phyloP scores from a whole-genome alignment of 2,113 vertebrate species.

The Channa argus region DNA sequence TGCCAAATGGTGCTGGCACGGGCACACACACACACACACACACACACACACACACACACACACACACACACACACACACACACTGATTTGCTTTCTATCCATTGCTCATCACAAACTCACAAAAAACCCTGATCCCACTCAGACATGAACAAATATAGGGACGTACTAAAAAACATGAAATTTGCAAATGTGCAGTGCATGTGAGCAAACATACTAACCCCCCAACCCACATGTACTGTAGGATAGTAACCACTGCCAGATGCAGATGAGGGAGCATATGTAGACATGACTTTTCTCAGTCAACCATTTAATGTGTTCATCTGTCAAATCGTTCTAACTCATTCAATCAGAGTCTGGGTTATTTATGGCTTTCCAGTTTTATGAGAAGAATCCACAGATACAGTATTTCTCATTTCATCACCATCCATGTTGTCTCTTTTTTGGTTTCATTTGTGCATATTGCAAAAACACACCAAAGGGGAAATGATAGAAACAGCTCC shows the following conservation, averaged over 20 bases:
- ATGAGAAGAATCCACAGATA: not conserved
- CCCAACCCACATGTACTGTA: not conserved
- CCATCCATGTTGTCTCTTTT: not conserved
- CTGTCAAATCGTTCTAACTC: constrained; percentile 47
- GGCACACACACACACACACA: not conserved
- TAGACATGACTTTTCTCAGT: constrained; percentile 62
- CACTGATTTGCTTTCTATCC: not conserved
- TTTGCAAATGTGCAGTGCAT: constrained; percentile 22
- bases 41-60: constrained; percentile 9
- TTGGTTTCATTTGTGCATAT: not conserved
- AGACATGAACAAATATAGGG: constrained; percentile 11
- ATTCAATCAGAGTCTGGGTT: constrained; percentile 28
- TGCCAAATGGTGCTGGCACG: constrained; percentile 58
- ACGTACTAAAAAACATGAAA: no score
- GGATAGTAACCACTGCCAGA: constrained; percentile 5
- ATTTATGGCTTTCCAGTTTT: constrained; percentile 2
- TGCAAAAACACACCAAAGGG: not conserved
- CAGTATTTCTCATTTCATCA: constrained; percentile 12
- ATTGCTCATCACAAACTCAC: not conserved
- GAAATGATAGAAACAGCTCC: constrained; percentile 9
- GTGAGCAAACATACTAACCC: constrained; percentile 21
- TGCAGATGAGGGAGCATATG: constrained; percentile 55
- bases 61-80: not conserved
- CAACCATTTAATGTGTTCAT: constrained; percentile 61
- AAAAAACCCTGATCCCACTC: not conserved